A percentile compares a stretch with the other conserved stretches of the same genome.
Evolutionary conservation across 2,888 invertebrate genomes (phyloP).

Genomic region (Hemaris fuciformis): DNA sequence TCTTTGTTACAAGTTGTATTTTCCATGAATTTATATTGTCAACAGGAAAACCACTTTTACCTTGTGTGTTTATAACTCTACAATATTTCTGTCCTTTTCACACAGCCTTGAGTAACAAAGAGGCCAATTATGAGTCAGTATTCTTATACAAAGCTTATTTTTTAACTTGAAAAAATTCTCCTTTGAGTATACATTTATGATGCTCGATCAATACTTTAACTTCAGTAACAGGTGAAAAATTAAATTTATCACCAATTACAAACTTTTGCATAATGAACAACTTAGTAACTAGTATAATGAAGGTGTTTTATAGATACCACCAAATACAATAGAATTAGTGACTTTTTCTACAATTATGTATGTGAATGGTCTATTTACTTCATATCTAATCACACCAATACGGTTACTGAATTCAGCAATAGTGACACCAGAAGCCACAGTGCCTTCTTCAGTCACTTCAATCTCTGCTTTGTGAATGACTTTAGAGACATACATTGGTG

Average conservation of each 20-base stretch:
- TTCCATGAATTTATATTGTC: conserved; percentile 1
- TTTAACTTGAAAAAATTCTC: not conserved
- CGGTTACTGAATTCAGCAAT: conserved; percentile 73
- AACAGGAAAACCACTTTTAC: conserved; percentile 2
- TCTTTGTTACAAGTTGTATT: not conserved
- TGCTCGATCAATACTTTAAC: not conserved
- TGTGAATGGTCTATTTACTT: conserved; percentile 84
- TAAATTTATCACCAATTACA: not conserved
- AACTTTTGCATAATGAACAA: not conserved
- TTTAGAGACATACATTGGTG: conserved; percentile 79
- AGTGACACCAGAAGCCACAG: conserved; percentile 84
- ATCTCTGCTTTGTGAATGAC: conserved; percentile 87
- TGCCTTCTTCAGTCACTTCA: conserved; percentile 88
- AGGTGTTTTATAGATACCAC: conserved; percentile 64
- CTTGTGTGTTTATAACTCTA: not conserved
- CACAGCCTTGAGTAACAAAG: not conserved
- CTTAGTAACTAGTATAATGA: conserved; percentile 45
- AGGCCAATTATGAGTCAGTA: not conserved
- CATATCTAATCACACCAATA: conserved; percentile 80
- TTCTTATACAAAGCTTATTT: not conserved
- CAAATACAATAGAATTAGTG: conserved; percentile 71
- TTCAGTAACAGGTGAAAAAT: not conserved
- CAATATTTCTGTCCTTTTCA: not conserved
- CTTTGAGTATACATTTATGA: not conserved
- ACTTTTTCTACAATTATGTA: conserved; percentile 85